phyloP scores from a whole-genome alignment of 2,113 vertebrate species.

The Odocoileus hemionus region DNA sequence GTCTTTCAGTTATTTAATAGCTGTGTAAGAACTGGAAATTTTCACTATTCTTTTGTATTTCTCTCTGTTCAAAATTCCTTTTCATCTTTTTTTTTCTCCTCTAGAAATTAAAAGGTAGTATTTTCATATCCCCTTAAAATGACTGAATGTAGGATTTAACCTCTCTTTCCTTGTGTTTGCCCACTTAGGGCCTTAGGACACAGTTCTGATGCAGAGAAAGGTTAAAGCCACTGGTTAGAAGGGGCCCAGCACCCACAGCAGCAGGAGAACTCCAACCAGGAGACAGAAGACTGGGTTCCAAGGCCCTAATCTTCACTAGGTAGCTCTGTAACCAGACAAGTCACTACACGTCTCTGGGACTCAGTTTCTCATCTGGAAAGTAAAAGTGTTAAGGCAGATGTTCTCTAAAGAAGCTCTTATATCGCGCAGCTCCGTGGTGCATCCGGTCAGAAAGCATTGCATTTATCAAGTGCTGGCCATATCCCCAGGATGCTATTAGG shows the following conservation, averaged over 20 bases:
- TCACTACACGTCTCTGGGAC: neutral
- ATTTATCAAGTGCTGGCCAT: neutral
- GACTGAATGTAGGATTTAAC: neutral
- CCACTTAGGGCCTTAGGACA: neutral
- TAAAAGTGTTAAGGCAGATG: neutral
- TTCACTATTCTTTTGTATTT: neutral
- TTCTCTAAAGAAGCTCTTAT: neutral
- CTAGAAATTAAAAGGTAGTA: neutral
- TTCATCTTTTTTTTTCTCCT: neutral
- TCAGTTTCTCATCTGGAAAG: neutral
- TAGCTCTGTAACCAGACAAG: neutral
- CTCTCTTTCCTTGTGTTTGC: neutral
- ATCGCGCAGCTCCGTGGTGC: neutral
- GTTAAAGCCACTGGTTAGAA: neutral
- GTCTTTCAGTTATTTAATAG: neutral
- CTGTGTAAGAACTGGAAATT: neutral
- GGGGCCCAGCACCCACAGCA: neutral
- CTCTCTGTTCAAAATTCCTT: conserved; percentile 17
- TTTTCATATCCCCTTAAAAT: neutral
- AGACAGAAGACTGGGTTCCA: neutral
- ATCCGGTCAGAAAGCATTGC: neutral
- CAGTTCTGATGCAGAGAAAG: neutral
- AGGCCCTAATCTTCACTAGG: neutral
- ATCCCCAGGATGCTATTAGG: neutral
- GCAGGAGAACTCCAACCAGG: neutral